Evolutionary conservation across 2,888 invertebrate genomes (phyloP), one percentile per base, ranked within the genome.

Genomic region (Eupithecia tripunctaria): DNA sequence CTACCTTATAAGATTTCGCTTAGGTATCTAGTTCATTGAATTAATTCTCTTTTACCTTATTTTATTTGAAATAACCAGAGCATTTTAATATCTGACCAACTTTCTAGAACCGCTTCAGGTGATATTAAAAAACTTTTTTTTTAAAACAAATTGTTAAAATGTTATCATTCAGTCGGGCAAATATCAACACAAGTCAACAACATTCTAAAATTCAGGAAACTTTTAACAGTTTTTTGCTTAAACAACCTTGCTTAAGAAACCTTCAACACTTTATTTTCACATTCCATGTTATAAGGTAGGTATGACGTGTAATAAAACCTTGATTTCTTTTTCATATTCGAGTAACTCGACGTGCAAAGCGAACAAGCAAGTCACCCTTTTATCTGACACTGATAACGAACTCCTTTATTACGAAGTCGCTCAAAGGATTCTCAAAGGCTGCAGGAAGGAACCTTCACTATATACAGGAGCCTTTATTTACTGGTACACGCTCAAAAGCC

Each of bases 371-470:
- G 68, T 70, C 70, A 72, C 72, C 76, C 76, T 67, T 75, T 75
- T 75, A 79, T 77, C 76, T 79, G 75, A 79, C 76, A 74, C 78
- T 80, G 78, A 79, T 80, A 79, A 79, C 78, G 77, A 64, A 76
- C 73, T 78, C 78, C 77, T 77, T 80, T 77, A 80, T 81, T 79
- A 80, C 67, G 66, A 71, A 41, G 21, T 18, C 51, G 68, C 66
- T 60, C 62, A 67, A 69, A 73, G 51, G 38, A 38, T 25, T 56
- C 21, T 56, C 21, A 56, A 56, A 56, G 21, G 21, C 21, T 21
- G 51, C 56, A 25, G 25, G 47, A 56, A 25, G 25, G 47, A 56
- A 56, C 56, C 25, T 12, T 21, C 10, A 51, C 21, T 21, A 21
- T 21, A 51, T 10, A 51, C 36, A 0, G 36, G 36, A 10, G n/a